These are phyloP conservation scores for Adelphocoris suturalis DNA, from an alignment of 2,888 invertebrate genomes.

Conservation along the genomic window DNA sequence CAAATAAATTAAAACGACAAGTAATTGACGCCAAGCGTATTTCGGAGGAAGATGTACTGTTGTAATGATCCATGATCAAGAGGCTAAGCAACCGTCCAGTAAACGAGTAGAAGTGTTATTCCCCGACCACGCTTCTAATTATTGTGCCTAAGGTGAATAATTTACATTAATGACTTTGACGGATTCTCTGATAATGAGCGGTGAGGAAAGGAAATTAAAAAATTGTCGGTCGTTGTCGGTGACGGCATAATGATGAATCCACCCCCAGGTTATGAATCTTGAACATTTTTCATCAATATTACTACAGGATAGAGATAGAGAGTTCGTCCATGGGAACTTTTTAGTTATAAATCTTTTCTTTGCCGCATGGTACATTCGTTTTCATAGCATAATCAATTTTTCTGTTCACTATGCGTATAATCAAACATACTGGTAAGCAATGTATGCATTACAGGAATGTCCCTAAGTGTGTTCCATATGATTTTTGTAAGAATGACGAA, in stretches of 20 bases:
- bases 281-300: not conserved
- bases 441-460: too few relatives aligned
- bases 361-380: too few relatives aligned
- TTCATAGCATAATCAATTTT: too few relatives aligned
- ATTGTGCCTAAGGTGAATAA: constrained; percentile 36
- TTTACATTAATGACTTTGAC: constrained; percentile 50
- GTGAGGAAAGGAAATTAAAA: not conserved
- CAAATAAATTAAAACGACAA: constrained; percentile 19
- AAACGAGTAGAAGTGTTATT: constrained; percentile 14
- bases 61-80: constrained; percentile 56
- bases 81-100: constrained; percentile 40
- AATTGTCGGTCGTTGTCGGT: not conserved
- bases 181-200: constrained; percentile 23
- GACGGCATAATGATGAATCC: not conserved
- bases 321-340: too few relatives aligned
- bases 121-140: constrained; percentile 14
- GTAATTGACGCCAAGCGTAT: not conserved
- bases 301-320: too few relatives aligned
- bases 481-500: too few relatives aligned
- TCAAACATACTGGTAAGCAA: too few relatives aligned
- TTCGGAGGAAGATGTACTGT: not conserved
- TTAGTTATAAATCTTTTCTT: too few relatives aligned
- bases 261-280: not conserved
- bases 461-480: too few relatives aligned
- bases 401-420: too few relatives aligned